Evolutionary conservation across 2,113 vertebrate species (phyloP).

Genomic region (Melanocharis versteri): DNA sequence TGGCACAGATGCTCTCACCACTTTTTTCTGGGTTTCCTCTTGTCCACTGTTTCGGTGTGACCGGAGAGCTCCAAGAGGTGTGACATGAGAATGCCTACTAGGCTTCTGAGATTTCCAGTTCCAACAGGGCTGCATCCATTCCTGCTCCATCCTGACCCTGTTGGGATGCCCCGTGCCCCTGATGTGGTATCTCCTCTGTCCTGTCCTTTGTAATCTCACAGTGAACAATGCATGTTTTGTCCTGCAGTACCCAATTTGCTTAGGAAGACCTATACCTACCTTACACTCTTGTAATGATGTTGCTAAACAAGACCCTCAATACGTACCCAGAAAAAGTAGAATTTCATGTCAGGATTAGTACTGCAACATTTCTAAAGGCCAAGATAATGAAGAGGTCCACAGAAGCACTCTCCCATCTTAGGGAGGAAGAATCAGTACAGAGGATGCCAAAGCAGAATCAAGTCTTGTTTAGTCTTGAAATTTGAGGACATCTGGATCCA

Average conservation of each 20-base stretch:
- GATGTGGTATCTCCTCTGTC: not conserved
- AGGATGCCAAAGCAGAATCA: not conserved
- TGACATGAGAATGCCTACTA: not conserved
- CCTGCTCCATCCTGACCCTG: not conserved
- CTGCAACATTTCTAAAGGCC: not conserved
- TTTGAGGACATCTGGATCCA: slow-evolving; percentile 2
- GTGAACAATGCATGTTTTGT: not conserved
- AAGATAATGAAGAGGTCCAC: not conserved
- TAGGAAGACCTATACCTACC: not conserved
- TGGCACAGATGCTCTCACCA: not conserved
- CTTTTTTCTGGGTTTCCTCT: not conserved
- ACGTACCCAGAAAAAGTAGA: not conserved
- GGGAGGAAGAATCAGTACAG: not conserved
- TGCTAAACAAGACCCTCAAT: not conserved
- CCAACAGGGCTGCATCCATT: not conserved
- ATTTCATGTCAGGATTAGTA: not conserved
- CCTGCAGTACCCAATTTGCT: not conserved
- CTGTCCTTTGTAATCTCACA: not conserved
- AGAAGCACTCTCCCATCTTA: not conserved
- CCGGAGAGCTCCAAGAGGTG: not conserved
- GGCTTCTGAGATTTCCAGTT: not conserved
- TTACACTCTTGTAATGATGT: not conserved
- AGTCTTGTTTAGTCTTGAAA: not conserved
- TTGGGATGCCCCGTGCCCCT: not conserved
- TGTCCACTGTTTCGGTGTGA: not conserved